phyloP scores from a whole-genome alignment of 2,888 invertebrate species.

The Falcaria lacertinaria region DNA sequence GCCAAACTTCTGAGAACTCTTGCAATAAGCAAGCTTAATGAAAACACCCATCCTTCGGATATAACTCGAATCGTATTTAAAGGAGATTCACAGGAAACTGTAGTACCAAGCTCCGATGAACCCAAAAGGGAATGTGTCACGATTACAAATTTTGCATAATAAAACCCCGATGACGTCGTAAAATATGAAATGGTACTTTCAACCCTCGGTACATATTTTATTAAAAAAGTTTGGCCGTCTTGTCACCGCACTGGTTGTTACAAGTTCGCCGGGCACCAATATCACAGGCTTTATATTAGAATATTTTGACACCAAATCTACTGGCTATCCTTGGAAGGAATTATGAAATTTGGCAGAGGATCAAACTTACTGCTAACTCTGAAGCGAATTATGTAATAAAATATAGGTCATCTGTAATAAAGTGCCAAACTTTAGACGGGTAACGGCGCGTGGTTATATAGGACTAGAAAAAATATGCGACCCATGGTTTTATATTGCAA shows the following conservation, averaged over 20 bases:
- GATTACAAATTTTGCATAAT: slow-evolving; percentile 32
- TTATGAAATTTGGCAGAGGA: slow-evolving; percentile 2
- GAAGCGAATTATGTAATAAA: neutral
- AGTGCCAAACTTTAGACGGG: neutral
- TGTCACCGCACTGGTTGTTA: slow-evolving; percentile 46
- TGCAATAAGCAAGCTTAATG: slow-evolving; percentile 2
- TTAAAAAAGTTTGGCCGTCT: slow-evolving; percentile 62
- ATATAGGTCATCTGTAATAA: neutral
- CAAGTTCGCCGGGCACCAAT: slow-evolving; percentile 34
- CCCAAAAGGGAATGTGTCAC: slow-evolving; percentile 1
- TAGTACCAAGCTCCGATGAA: slow-evolving; percentile 3
- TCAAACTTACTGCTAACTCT: neutral
- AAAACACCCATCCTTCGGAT: neutral
- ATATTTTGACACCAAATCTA: slow-evolving; percentile 45
- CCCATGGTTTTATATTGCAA: too few relatives aligned
- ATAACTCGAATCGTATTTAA: neutral
- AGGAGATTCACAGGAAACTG: neutral
- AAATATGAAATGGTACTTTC: slow-evolving; percentile 34
- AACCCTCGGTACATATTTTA: slow-evolving; percentile 49
- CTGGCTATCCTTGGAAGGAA: slow-evolving; percentile 4
- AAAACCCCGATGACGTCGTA: slow-evolving; percentile 43
- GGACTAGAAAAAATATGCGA: too few relatives aligned
- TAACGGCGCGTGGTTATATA: neutral
- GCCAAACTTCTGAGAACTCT: slow-evolving; percentile 4
- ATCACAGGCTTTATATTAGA: slow-evolving; percentile 53